Evolutionary conservation across 2,113 vertebrate species (phyloP), one percentile per base, ranked within the genome.

Genomic region (Echinops telfairi): DNA sequence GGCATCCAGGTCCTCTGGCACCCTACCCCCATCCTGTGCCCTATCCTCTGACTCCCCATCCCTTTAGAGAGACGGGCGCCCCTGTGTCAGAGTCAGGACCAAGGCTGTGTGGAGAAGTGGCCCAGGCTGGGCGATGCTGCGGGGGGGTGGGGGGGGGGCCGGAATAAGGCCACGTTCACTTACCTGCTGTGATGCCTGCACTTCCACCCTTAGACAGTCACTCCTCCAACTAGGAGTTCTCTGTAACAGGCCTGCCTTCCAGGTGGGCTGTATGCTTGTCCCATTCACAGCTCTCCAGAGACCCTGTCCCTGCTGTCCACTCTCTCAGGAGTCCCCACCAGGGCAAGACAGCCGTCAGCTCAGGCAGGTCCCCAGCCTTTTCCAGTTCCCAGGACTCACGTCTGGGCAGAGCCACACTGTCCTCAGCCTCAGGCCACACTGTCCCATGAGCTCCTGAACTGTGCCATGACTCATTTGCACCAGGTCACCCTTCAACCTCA

Each of bases 161-260:
- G 3, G 57, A 87, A 17, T 75, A 68, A 40, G 40, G 68, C 38
- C 19, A 22, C 20, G 1, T n/a, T 64, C 33, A 20, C 78, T 25
- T 31, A 11, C 31, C 1, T 3, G 53, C 33, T 20, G 6, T 17
- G 12, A 88, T 17, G 16, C 57, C 73, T 7, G 0, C 68, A 88
- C 36, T 75, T 23, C 57, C 20, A 88, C 62, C 12, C 2, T 66
- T 38, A 73, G 66, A 75, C 2, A 53, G 8, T 76, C 73, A 58
- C 38, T 86, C 77, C 81, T 95, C 88, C 38, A 60, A 57, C 23
- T 68, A 40, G 80, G 58, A 89, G 43, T 12, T 36, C 17, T 33
- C 36, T 79, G 1, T 84, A 58, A 77, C 40, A 89, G 86, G 11
- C 15, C 12, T 80, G 27, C 43, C 66, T 6, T 6, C 31, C 38